Conservation (phyloP, 2,113 vertebrate species). For the Fregetta grallaria region DNA sequence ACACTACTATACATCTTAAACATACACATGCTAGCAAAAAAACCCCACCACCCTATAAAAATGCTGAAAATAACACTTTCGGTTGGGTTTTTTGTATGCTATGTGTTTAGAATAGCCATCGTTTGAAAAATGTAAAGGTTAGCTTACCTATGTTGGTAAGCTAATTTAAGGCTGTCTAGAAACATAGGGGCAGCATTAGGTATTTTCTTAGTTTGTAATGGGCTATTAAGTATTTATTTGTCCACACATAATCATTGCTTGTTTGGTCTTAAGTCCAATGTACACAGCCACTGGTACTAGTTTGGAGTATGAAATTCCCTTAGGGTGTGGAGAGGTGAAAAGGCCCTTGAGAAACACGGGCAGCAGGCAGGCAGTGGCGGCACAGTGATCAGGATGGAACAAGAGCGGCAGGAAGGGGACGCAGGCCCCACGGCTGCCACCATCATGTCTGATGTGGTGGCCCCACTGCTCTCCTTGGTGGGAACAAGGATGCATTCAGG, state of each 20-base stretch:
- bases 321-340: not conserved
- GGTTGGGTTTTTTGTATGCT: not conserved
- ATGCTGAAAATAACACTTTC: not conserved
- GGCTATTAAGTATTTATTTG: not conserved
- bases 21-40: not conserved
- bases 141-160: not conserved
- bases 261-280: not conserved
- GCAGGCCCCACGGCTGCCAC: not conserved
- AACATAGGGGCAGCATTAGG: not conserved
- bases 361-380: not conserved
- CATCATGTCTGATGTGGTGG: fast-evolving
- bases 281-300: not conserved
- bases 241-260: not conserved
- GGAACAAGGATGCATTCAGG: not conserved
- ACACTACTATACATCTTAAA: not conserved
- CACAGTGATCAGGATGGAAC: not conserved
- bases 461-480: not conserved
- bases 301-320: not conserved
- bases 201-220: not conserved
- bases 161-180: not conserved
- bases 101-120: not conserved
- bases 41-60: not conserved
- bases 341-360: not conserved
- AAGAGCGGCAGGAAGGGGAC: not conserved
- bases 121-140: not conserved